These are phyloP conservation scores for Drosophila koepferae DNA, from an alignment of 2,888 invertebrate species.

Conservation along the genomic window DNA sequence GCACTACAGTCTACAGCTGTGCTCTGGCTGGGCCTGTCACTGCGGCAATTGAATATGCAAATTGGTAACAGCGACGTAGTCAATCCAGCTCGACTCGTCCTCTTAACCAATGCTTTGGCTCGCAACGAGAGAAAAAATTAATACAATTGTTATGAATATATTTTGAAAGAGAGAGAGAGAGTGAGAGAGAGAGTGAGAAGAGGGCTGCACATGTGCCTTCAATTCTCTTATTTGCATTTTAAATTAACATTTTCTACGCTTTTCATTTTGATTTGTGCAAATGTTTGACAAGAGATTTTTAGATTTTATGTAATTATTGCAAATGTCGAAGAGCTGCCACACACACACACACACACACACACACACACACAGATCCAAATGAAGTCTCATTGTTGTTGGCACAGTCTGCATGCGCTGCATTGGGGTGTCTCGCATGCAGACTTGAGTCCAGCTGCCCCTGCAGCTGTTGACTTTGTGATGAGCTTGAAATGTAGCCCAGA, in stretches of 20 bases:
- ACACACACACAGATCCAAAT: constrained; percentile 30
- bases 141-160: constrained; percentile 72
- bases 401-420: constrained; percentile 11
- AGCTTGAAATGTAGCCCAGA: constrained; percentile 40
- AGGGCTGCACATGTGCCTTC: constrained; percentile 38
- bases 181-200: neutral
- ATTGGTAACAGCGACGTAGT: constrained; percentile 58
- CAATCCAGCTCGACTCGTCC: constrained; percentile 31
- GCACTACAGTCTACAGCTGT: constrained; percentile 28
- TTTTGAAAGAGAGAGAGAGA: constrained; percentile 15
- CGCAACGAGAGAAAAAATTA: constrained; percentile 58
- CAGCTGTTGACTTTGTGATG: constrained; percentile 52
- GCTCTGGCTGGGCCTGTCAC: constrained; percentile 48
- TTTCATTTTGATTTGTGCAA: constrained; percentile 56
- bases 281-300: constrained; percentile 64
- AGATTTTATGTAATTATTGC: constrained; percentile 61
- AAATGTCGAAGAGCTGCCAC: constrained; percentile 43
- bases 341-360: constrained; percentile 25
- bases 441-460: constrained; percentile 2
- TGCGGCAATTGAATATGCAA: constrained; percentile 73
- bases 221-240: constrained; percentile 63
- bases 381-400: constrained; percentile 45
- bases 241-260: constrained; percentile 58
- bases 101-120: constrained; percentile 48
- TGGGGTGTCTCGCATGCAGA: constrained; percentile 11